These are phyloP conservation scores for Rosalia funebris DNA, from an alignment of 2,888 invertebrate species.

Conservation along the genomic window DNA sequence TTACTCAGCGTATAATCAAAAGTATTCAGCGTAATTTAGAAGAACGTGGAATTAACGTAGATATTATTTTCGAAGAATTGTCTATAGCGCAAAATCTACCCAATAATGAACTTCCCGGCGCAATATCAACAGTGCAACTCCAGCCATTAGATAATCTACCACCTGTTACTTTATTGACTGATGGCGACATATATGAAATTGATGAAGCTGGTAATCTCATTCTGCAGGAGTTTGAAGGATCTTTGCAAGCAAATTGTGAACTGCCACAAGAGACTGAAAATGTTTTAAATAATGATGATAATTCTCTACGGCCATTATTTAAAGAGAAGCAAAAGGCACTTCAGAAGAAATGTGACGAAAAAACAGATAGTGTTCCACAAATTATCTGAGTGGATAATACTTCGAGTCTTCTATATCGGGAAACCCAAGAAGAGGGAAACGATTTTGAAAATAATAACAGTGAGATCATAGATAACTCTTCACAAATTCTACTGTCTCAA, in stretches of 20 bases:
- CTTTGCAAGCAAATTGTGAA: background rate
- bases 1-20: background rate
- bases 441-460: too few relatives aligned
- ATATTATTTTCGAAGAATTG: slow-evolving; percentile 2
- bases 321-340: too few relatives aligned
- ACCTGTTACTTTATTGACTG: background rate
- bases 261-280: slow-evolving; percentile 3
- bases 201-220: slow-evolving; percentile 1
- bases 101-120: background rate
- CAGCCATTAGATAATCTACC: slow-evolving; percentile 3
- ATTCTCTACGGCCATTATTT: background rate
- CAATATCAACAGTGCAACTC: background rate
- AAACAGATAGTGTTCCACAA: too few relatives aligned
- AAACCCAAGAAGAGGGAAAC: too few relatives aligned
- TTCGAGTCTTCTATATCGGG: too few relatives aligned
- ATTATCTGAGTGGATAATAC: too few relatives aligned
- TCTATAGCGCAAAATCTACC: background rate
- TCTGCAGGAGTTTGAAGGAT: background rate
- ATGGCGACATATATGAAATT: background rate
- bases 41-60: slow-evolving; percentile 1
- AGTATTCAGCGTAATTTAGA: slow-evolving; percentile 1
- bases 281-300: background rate
- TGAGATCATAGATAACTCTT: background rate
- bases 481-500: too few relatives aligned
- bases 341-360: too few relatives aligned